Evolutionary conservation across 1,140 invertebrate species (phyloP), one percentile per base, ranked within the genome.

Genomic region (Heterodera schachtii): DNA sequence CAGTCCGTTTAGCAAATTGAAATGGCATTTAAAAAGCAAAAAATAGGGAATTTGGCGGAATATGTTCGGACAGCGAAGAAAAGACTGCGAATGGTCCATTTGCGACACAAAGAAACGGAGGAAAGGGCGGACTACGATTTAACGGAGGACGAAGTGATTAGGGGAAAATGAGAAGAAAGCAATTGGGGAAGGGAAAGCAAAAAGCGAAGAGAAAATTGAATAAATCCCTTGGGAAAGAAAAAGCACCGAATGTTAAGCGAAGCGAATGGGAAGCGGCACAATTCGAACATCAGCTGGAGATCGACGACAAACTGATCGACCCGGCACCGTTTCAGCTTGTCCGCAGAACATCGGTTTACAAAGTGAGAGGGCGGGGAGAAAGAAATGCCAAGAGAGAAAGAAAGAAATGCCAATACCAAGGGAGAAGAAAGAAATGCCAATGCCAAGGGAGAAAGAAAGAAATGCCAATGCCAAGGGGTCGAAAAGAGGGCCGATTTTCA

Each of bases 281-380:
- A 91, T 94, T 98, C 93, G 86, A 89, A 31, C 84, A 90, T 75
- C 92, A 93, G 44, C 94, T 97, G 1, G 94, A 96, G 90, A 95
- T 98, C 90, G 93, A 93, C 73, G 93, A 93, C 31, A 95, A 94
- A 87, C 94, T 95, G 86, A 96, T 98, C 81, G 97, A 98, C 91
- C 96, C 96, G 3, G 95, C 97, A 16, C 97, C 97, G n/a, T 98
- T 98, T 91, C 97, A 98, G 90, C 92, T 98, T 1, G 96, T 98
- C 1, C 95, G 97, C 88, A 93, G 94, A 86, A 98, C 97, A 2
- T 97, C 96, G 0, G 91, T 99, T 47, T 93, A 98, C 78, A 98
- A 93, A 92, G 96, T 64, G 57, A 64, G 16, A 5, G 13, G 2
- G 1, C 31, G 31, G 31, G 31, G 31, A 31, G 31, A 31, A 31